Evolutionary conservation across 2,888 invertebrate genomes (phyloP).

Genomic region (Hypena proboscidalis): DNA sequence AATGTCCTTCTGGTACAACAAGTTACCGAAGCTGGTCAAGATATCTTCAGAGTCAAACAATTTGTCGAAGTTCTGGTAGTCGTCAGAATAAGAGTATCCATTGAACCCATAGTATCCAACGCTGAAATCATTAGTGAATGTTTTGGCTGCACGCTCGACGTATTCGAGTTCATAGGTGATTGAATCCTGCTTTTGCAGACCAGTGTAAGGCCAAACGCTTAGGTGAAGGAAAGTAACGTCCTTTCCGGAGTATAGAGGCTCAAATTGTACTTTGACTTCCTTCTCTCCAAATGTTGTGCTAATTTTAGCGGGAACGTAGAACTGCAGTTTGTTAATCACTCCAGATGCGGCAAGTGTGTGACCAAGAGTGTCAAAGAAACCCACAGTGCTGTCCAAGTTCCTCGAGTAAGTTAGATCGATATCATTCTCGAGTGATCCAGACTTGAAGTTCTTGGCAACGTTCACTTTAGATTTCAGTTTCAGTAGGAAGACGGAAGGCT

Average conservation of each 20-base stretch:
- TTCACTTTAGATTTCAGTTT: slow-evolving; percentile 70
- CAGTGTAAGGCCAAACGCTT: slow-evolving; percentile 87
- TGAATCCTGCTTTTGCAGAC: slow-evolving; percentile 81
- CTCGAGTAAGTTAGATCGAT: slow-evolving; percentile 79
- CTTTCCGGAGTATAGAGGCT: slow-evolving; percentile 76
- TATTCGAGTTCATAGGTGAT: slow-evolving; percentile 48
- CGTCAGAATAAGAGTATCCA: slow-evolving; percentile 79
- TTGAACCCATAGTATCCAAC: slow-evolving; percentile 80
- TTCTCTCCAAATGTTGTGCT: slow-evolving; percentile 69
- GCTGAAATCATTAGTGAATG: slow-evolving; percentile 51
- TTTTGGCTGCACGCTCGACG: slow-evolving; percentile 61
- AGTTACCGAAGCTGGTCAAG: slow-evolving; percentile 50
- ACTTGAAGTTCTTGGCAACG: slow-evolving; percentile 50
- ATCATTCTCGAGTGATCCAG: slow-evolving; percentile 69
- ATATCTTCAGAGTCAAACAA: slow-evolving; percentile 49
- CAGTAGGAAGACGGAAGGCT: slow-evolving; percentile 83
- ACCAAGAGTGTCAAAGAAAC: slow-evolving; percentile 87
- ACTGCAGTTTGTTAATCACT: slow-evolving; percentile 85
- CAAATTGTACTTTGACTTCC: slow-evolving; percentile 71
- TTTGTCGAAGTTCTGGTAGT: slow-evolving; percentile 65
- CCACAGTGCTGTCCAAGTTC: slow-evolving; percentile 85
- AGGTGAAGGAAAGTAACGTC: slow-evolving; percentile 83
- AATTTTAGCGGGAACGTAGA: slow-evolving; percentile 83
- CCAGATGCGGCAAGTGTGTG: slow-evolving; percentile 86
- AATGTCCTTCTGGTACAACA: slow-evolving; percentile 66